A percentile compares a stretch with the other conserved stretches of the same genome.
phyloP scores from a whole-genome alignment of 2,113 vertebrate species.

The Scomber colias region DNA sequence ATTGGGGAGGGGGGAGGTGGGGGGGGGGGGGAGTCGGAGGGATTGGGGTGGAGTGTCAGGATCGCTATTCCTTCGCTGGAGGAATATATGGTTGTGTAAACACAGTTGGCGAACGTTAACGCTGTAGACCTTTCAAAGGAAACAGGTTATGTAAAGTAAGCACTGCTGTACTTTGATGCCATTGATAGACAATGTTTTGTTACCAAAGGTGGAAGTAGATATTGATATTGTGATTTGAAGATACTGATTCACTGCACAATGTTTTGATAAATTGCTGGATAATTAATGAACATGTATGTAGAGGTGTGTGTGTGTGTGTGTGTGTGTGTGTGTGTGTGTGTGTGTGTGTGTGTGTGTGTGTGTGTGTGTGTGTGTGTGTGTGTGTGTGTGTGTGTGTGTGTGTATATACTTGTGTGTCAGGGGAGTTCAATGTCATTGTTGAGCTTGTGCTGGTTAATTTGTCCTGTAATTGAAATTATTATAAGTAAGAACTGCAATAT shows the following conservation, averaged over 20 bases:
- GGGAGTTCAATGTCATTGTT: slow-evolving; percentile 55
- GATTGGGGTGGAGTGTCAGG: slow-evolving; percentile 36
- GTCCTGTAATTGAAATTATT: slow-evolving; percentile 35
- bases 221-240: slow-evolving; percentile 8
- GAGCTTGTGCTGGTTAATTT: slow-evolving; percentile 42
- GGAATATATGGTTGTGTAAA: slow-evolving; percentile 65
- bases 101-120: slow-evolving; percentile 42
- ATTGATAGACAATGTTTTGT: neutral
- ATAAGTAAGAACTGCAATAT: slow-evolving; percentile 4
- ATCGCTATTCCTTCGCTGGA: slow-evolving; percentile 28
- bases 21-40: slow-evolving; percentile 5
- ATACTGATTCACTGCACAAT: neutral
- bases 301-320: neutral
- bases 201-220: neutral
- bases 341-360: neutral
- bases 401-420: neutral
- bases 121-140: slow-evolving; percentile 23
- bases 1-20: slow-evolving; percentile 17
- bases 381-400: neutral
- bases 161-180: slow-evolving; percentile 3
- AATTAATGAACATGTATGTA: slow-evolving; percentile 29
- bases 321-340: neutral
- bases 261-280: slow-evolving; percentile 24
- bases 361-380: neutral
- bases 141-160: slow-evolving; percentile 4